Percentiles rank a stretch among this genome's conserved stretches.
These are phyloP conservation scores for Enoplosus armatus DNA, from an alignment of 2,797 vertebrate genomes.

Conservation along the genomic window DNA sequence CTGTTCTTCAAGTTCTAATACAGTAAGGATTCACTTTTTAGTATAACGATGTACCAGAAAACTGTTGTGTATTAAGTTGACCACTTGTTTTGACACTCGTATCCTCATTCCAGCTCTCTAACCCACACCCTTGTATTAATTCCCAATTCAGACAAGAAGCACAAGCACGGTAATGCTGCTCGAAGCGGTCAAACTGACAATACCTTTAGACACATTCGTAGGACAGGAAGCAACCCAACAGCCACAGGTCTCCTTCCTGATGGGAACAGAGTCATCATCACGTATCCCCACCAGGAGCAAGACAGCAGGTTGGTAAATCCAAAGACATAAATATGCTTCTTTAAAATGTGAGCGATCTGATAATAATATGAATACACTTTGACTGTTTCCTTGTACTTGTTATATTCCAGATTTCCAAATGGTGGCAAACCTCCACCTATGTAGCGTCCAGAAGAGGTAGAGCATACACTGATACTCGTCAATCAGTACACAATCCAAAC, in stretches of 20 bases:
- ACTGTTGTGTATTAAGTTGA: not conserved
- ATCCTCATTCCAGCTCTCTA: not conserved
- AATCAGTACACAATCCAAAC: not conserved
- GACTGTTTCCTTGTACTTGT: slow-evolving; percentile 13
- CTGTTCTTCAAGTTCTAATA: not conserved
- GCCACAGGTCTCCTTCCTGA: slow-evolving; percentile 72
- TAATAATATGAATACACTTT: not conserved
- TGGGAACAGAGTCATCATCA: slow-evolving; percentile 58
- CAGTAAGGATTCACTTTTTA: not conserved
- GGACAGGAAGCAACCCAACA: slow-evolving; percentile 72
- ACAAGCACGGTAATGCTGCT: slow-evolving; percentile 74
- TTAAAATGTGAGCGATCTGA: slow-evolving; percentile 15
- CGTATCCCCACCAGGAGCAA: slow-evolving; percentile 71
- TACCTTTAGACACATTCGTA: slow-evolving; percentile 77
- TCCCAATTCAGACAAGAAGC: slow-evolving; percentile 83
- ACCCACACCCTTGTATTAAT: slow-evolving; percentile 26
- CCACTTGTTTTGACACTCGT: not conserved
- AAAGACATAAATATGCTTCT: not conserved
- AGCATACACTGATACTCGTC: not conserved
- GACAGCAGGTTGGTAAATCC: slow-evolving; percentile 76
- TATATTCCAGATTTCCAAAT: slow-evolving; percentile 76
- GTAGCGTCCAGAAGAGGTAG: slow-evolving; percentile 46
- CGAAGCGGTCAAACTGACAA: slow-evolving; percentile 78
- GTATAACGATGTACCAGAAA: not conserved
- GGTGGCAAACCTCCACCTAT: slow-evolving; percentile 66